These are phyloP conservation scores for Caenorhabditis sp. DNA, from an alignment of 2,888 invertebrate species.

Conservation along the genomic window DNA sequence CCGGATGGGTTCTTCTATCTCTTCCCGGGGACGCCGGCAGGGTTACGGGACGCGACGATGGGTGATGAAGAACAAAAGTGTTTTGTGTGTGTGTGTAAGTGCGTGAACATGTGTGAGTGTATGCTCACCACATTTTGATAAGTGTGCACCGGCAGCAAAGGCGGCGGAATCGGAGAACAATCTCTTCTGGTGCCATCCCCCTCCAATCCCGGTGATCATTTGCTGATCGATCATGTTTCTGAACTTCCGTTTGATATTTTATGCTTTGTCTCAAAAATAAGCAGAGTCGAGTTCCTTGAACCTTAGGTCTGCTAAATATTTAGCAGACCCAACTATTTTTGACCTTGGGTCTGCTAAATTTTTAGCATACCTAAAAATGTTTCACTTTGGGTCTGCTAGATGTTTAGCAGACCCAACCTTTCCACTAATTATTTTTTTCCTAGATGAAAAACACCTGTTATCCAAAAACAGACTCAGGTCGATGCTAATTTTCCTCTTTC, in stretches of 20 bases:
- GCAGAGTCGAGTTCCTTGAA: background rate
- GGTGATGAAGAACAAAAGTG: slow-evolving; percentile 27
- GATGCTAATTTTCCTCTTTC: too few species aligned
- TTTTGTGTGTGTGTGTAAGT: slow-evolving; percentile 25
- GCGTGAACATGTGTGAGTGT: slow-evolving; percentile 24
- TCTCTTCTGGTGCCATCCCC: too few species aligned
- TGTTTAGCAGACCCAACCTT: too few species aligned
- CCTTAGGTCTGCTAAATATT: background rate
- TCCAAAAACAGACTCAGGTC: too few species aligned
- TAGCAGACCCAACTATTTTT: background rate
- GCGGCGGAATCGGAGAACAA: background rate
- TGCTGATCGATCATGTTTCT: background rate
- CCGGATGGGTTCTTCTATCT: background rate
- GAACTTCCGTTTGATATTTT: background rate
- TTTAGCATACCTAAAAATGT: too few species aligned
- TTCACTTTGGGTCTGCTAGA: too few species aligned
- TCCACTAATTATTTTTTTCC: too few species aligned
- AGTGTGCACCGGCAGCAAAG: slow-evolving; percentile 17
- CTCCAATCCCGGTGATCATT: slow-evolving; percentile 11
- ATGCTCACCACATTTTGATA: slow-evolving; percentile 32
- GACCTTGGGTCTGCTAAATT: too few species aligned
- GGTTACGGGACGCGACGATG: slow-evolving; percentile 8
- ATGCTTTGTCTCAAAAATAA: too few species aligned
- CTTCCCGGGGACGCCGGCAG: background rate
- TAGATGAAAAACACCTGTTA: too few species aligned